Percentiles rank a stretch among this genome's conserved stretches.
Conservation (phyloP, 2,888 invertebrate genomes). For the Andricus quercusramuli region DNA sequence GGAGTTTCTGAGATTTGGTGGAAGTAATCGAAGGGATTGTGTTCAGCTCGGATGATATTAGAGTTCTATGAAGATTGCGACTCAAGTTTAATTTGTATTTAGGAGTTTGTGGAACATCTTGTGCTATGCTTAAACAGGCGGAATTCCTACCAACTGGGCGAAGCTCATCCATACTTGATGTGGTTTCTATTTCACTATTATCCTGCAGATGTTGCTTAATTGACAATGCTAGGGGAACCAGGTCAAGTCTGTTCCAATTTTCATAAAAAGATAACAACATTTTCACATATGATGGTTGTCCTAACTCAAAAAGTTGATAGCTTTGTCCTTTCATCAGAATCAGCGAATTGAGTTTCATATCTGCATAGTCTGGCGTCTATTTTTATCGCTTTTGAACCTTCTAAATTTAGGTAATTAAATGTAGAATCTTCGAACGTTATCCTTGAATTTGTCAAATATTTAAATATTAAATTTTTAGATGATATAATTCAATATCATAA, state of each 20-base stretch:
- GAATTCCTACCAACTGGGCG: background rate
- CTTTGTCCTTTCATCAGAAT: background rate
- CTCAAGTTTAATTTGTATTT: conserved; percentile 3
- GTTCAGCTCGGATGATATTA: background rate
- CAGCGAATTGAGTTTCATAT: background rate
- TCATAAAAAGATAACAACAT: background rate
- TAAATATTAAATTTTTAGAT: no score
- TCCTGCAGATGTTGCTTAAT: conserved; percentile 4
- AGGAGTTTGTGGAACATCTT: background rate
- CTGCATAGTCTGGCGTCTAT: no score
- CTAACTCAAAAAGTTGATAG: background rate
- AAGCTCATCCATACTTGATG: background rate
- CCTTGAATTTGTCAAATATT: no score
- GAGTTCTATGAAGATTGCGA: conserved; percentile 24
- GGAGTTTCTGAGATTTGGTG: conserved; percentile 23
- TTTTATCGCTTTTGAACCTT: no score
- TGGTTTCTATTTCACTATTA: background rate
- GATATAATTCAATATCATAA: no score
- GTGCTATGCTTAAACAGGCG: background rate
- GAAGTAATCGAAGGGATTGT: conserved; percentile 26
- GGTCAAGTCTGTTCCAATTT: conserved; percentile 2
- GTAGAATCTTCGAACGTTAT: no score
- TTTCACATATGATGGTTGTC: background rate
- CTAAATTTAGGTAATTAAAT: no score
- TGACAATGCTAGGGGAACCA: conserved; percentile 12